Percentiles rank a stretch among this genome's conserved stretches.
Evolutionary conservation across 2,888 invertebrate genomes (phyloP).

Genomic region (Nymphalis polychloros): DNA sequence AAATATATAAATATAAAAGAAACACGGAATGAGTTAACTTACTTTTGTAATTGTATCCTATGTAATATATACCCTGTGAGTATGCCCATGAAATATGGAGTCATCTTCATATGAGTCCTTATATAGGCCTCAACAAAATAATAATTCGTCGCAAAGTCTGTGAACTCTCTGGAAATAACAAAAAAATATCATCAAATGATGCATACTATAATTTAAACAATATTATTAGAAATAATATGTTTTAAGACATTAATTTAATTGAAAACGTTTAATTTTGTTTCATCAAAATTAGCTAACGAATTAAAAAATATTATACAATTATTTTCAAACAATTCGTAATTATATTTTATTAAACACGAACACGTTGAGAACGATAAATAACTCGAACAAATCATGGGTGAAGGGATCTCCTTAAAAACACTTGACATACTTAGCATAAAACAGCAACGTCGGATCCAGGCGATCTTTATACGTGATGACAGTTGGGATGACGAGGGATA

Average conservation of each 20-base stretch:
- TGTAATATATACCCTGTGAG: slow-evolving; percentile 85
- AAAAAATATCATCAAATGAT: background rate
- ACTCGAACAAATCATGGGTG: slow-evolving; percentile 10
- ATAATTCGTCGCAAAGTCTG: slow-evolving; percentile 83
- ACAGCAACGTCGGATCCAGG: slow-evolving; percentile 86
- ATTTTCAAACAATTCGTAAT: background rate
- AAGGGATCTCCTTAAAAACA: slow-evolving; percentile 6
- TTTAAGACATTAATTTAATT: too few species aligned
- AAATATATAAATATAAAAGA: background rate
- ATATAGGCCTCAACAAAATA: slow-evolving; percentile 85
- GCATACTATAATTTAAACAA: too few species aligned
- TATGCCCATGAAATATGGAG: slow-evolving; percentile 86
- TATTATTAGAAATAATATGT: too few species aligned
- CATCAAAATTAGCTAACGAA: too few species aligned
- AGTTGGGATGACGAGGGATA: slow-evolving; percentile 80
- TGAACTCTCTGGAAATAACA: slow-evolving; percentile 79
- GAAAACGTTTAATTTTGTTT: too few species aligned
- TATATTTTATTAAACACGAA: background rate
- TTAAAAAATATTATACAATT: too few species aligned
- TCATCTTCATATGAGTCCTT: slow-evolving; percentile 88
- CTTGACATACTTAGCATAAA: slow-evolving; percentile 84
- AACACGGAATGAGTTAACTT: slow-evolving; percentile 48
- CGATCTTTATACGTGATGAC: slow-evolving; percentile 81
- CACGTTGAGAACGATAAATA: background rate
- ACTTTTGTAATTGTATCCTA: slow-evolving; percentile 83